A percentile compares a stretch with the other conserved stretches of the same genome.
These are phyloP conservation scores for Drosophila pandora DNA, from an alignment of 1,140 invertebrate genomes.

Conservation along the genomic window DNA sequence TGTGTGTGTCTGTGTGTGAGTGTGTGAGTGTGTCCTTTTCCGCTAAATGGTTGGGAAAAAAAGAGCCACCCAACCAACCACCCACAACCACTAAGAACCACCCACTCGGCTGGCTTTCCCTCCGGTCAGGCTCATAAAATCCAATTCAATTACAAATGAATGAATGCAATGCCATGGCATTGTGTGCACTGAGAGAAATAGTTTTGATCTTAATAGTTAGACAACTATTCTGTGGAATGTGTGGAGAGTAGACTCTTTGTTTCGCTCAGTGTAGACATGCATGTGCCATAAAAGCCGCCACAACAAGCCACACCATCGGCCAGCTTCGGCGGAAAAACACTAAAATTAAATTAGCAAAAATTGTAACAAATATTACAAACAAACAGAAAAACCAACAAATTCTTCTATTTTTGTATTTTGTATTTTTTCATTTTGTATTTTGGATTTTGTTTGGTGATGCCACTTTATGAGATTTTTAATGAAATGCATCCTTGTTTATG, in stretches of 20 bases:
- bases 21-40: conserved; percentile 21
- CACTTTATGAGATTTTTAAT: conserved; percentile 26
- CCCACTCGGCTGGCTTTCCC: background rate
- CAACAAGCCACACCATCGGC: too few relatives aligned
- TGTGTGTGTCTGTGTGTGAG: conserved; percentile 20
- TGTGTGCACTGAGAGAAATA: conserved; percentile 4
- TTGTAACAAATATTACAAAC: conserved; percentile 54
- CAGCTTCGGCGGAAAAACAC: conserved; percentile 34
- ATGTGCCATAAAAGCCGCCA: conserved; percentile 31
- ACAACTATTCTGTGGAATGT: background rate
- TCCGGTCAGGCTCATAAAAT: conserved; percentile 49
- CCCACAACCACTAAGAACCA: too few relatives aligned
- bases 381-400: background rate
- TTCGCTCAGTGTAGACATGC: background rate
- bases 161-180: conserved; percentile 44
- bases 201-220: background rate
- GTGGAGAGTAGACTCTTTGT: background rate
- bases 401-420: background rate
- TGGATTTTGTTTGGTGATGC: background rate
- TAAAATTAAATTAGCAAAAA: conserved; percentile 76
- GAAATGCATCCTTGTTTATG: conserved; percentile 54
- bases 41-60: conserved; percentile 16
- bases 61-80: too few relatives aligned
- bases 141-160: conserved; percentile 65
- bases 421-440: background rate